Evolutionary conservation across 2,113 vertebrate genomes (phyloP).

Genomic region (Strigops habroptila): DNA sequence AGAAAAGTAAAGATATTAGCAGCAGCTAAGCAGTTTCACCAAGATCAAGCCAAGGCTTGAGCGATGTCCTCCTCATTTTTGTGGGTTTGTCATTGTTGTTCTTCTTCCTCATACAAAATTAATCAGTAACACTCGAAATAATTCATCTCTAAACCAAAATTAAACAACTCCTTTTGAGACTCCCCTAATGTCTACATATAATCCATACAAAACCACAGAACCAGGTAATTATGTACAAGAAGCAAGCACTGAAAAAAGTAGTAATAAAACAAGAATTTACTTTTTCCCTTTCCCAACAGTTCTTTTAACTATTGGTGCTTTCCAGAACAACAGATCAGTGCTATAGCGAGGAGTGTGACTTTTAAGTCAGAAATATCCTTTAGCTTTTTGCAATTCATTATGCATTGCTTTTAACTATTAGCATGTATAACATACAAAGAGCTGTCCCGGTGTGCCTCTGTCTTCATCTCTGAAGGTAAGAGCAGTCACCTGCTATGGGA

Average conservation of each 20-base stretch:
- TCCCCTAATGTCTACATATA: not conserved
- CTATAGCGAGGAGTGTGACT: not conserved
- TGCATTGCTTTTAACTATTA: not conserved
- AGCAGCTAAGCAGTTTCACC: conserved; percentile 44
- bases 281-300: not conserved
- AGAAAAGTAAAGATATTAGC: conserved; percentile 43
- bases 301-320: not conserved
- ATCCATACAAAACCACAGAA: not conserved
- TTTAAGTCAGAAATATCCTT: not conserved
- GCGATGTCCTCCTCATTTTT: not conserved
- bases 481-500: not conserved
- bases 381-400: not conserved
- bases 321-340: not conserved
- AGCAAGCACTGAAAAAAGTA: not conserved
- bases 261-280: not conserved
- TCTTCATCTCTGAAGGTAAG: not conserved
- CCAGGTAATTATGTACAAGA: not conserved
- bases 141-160: not conserved
- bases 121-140: not conserved
- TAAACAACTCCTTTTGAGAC: not conserved
- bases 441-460: not conserved
- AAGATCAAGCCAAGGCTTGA: conserved; percentile 41
- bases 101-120: conserved; percentile 22
- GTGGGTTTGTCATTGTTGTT: not conserved
- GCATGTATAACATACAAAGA: not conserved